Evolutionary conservation across 2,797 vertebrate species (phyloP).

Genomic region (Microcaecilia unicolor): DNA sequence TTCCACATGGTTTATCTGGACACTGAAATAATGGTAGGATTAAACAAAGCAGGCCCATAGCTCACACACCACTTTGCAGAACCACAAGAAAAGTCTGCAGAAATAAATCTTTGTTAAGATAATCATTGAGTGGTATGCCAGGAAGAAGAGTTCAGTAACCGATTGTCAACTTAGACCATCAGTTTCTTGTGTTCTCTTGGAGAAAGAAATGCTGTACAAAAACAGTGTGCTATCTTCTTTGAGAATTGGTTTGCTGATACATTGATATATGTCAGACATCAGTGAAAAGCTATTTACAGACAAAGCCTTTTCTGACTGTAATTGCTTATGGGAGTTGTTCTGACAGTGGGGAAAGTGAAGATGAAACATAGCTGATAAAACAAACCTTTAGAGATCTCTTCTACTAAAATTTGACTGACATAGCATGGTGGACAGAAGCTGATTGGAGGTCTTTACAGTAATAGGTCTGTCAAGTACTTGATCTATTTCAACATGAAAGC

Average conservation of each 20-base stretch:
- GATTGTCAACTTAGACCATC: neutral
- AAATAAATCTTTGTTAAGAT: too few relatives aligned
- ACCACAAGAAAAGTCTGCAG: too few relatives aligned
- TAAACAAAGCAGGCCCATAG: too few relatives aligned
- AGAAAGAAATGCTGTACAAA: neutral
- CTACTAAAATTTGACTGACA: constrained; percentile 16
- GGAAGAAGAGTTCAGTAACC: neutral
- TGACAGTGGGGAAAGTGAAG: neutral
- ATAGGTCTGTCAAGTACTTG: constrained; percentile 44
- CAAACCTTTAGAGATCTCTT: constrained; percentile 4
- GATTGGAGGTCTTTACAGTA: constrained; percentile 33
- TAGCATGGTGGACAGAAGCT: constrained; percentile 17
- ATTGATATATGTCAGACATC: neutral
- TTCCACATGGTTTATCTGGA: too few relatives aligned
- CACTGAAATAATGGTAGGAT: too few relatives aligned
- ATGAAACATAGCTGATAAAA: neutral
- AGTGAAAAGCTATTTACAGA: neutral
- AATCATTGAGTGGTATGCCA: too few relatives aligned
- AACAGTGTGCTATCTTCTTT: neutral
- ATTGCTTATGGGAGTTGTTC: constrained; percentile 6
- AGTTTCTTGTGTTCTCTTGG: neutral
- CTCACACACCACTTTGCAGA: too few relatives aligned
- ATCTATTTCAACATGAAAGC: constrained; percentile 41
- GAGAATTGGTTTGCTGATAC: neutral
- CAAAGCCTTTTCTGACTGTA: neutral